Percentiles rank a stretch among this genome's conserved stretches.
Conservation (phyloP, 2,888 invertebrate genomes). For the Xylocampa areola region DNA sequence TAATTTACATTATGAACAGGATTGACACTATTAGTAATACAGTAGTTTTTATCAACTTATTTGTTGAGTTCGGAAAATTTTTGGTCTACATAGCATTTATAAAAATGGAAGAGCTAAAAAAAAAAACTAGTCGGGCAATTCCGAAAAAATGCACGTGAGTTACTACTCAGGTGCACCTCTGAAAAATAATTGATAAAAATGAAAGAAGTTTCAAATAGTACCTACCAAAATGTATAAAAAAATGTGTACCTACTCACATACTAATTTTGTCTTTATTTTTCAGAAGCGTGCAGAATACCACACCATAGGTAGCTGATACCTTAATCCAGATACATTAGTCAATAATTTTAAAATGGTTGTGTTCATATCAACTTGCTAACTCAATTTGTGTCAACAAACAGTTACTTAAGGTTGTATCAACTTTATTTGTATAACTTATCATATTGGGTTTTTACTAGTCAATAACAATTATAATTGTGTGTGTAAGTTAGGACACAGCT, state of each 20-base stretch:
- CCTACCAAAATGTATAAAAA: no score
- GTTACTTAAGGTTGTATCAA: slow-evolving; percentile 22
- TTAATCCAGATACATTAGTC: slow-evolving; percentile 28
- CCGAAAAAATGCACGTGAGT: no score
- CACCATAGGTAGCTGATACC: slow-evolving; percentile 82
- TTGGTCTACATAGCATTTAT: no score
- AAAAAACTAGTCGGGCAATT: no score
- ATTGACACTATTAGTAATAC: no score
- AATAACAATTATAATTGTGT: neutral
- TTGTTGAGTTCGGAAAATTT: no score
- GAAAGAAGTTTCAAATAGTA: no score
- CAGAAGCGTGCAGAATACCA: slow-evolving; percentile 82
- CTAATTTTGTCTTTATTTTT: slow-evolving; percentile 42
- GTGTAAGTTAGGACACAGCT: slow-evolving; percentile 6
- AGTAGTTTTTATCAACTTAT: no score
- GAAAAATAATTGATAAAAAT: no score
- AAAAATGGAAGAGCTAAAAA: no score
- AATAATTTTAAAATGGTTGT: slow-evolving; percentile 71
- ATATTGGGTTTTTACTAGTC: slow-evolving; percentile 13
- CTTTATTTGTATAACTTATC: slow-evolving; percentile 26
- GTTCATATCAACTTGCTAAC: slow-evolving; percentile 65
- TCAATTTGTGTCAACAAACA: slow-evolving; percentile 22
- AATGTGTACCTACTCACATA: neutral
- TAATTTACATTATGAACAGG: no score
- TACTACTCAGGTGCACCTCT: no score